Base-by-base conservation (phyloP, 2,888 invertebrate species). In the Clistopyga incitator region DNA sequence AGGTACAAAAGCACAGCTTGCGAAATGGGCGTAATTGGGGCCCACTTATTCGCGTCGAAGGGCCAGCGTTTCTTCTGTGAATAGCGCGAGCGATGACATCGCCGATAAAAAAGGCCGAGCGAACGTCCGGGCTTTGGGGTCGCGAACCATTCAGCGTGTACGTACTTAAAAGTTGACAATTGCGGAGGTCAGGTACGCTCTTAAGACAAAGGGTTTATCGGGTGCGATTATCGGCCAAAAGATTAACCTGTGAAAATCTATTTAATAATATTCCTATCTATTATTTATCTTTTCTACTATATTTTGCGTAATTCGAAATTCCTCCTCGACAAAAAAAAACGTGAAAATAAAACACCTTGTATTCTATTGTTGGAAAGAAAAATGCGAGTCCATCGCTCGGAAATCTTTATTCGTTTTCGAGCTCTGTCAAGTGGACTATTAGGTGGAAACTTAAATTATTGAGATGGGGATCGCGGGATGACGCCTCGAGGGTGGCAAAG, bases 381-480 rank as follows among this genome's bases (percentile, higher is more conserved):
- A n/a, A n/a, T 71, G 45, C 25, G 25, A 47, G 50, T 59, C n/a
- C 4, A 81, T 81, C 82, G 56, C 45, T 75, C n/a, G 47, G 64
- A 50, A 77, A 70, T 78, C 77, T 81, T 25, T 11, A 38, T 64
- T 52, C 23, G n/a, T n/a, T 42, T 29, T 71, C 61, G 50, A 34
- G 23, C 50, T 20, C 79, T 68, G 76, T 68, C 77, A 77, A 56
- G 72, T 72, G 11, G 11, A 25, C 74, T 84, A 84, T 84, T 80
- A 80, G 74, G 54, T 45, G 50, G 45, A 78, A 78, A 23, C 54
- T 65, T 50, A 64, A 81, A 78, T 84, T 56, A 84, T 83, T 78
- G 77, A 84, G 85, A 85, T 86, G 80, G 74, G 74, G 78, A 85
- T 85, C 84, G 79, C 61, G n/a, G n/a, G 54, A 71, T 79, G 72